Conservation (phyloP, 37 sponge, comb jelly and placozoan genomes). For the Aphrocallistes beatrix region DNA sequence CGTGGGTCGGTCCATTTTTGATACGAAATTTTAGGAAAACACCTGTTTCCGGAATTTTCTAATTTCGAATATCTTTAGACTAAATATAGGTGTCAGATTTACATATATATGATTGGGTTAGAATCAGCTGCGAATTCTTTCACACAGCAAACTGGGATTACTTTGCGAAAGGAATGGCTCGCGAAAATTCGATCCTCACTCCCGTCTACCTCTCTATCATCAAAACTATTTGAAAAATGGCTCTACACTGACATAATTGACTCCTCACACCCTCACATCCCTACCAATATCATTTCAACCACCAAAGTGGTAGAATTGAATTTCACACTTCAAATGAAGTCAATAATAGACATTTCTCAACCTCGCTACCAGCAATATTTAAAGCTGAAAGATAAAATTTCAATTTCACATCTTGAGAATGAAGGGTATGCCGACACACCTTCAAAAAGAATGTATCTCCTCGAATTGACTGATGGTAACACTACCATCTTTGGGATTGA, state of each 20-base stretch:
- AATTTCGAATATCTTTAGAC: no score
- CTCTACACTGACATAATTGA: background rate
- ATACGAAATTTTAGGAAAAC: no score
- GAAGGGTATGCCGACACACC: background rate
- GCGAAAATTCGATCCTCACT: background rate
- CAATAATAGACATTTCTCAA: background rate
- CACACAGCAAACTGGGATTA: background rate
- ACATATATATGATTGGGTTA: background rate
- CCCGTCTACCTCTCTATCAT: background rate
- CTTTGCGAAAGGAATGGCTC: background rate
- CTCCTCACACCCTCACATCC: background rate
- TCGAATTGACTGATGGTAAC: conserved; percentile 19
- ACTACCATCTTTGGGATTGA: conserved; percentile 12
- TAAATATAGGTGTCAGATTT: background rate
- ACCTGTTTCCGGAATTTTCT: no score
- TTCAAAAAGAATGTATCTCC: background rate
- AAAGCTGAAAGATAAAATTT: background rate
- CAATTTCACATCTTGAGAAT: background rate
- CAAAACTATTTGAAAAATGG: background rate
- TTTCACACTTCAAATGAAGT: background rate
- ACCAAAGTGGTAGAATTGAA: background rate
- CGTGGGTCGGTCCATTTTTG: no score
- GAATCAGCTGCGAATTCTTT: background rate
- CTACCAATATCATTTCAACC: background rate
- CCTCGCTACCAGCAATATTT: background rate